Percentiles rank a stretch among this genome's conserved stretches.
Evolutionary conservation across 2,113 vertebrate species (phyloP).

Genomic region (Tyrannus savana): DNA sequence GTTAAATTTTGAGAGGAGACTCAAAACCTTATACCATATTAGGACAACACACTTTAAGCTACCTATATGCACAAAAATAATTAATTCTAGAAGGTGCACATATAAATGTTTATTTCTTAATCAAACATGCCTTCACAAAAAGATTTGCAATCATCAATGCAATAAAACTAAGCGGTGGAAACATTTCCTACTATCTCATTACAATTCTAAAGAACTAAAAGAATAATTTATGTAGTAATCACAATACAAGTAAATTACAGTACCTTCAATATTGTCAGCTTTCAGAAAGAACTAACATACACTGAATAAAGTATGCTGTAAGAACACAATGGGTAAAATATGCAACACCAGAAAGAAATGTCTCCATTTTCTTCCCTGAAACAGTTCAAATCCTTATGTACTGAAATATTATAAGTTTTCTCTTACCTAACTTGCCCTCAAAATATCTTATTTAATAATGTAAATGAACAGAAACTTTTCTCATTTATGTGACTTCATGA

Average conservation of each 20-base stretch:
- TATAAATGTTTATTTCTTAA: conserved; percentile 2
- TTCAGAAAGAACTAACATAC: background rate
- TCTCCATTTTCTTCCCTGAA: background rate
- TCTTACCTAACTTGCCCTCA: background rate
- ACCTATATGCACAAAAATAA: background rate
- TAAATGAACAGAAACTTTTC: conserved; percentile 1
- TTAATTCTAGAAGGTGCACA: background rate
- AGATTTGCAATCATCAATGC: background rate
- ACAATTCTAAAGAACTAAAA: conserved; percentile 11
- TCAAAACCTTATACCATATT: background rate
- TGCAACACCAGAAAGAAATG: background rate
- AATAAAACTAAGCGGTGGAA: background rate
- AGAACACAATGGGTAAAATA: background rate
- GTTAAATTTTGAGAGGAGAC: background rate
- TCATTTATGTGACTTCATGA: background rate
- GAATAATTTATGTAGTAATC: background rate
- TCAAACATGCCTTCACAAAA: conserved; percentile 19
- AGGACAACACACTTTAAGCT: background rate
- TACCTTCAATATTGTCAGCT: background rate
- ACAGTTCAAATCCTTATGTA: background rate
- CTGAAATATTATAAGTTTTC: conserved; percentile 3
- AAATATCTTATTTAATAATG: background rate
- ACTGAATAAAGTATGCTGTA: background rate
- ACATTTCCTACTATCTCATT: background rate
- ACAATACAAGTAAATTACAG: background rate